Evolutionary conservation across 2,797 vertebrate species (phyloP).

Genomic region (Triplophysa yarkandensis): DNA sequence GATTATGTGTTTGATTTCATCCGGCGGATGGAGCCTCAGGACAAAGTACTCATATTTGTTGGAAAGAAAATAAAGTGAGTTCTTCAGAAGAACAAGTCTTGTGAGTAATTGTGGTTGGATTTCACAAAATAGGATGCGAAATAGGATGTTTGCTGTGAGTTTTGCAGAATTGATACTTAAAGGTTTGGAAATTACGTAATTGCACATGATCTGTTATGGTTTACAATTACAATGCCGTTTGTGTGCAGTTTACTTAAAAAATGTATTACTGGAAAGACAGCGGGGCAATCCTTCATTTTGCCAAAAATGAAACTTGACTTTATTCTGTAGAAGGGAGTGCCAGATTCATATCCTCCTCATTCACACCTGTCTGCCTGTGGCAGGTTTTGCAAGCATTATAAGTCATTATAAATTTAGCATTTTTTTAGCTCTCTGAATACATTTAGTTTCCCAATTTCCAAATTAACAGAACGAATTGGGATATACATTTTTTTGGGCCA

Average conservation of each 20-base stretch:
- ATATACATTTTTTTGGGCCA: no score
- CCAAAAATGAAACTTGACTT: conserved; percentile 23
- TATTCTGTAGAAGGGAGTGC: background rate
- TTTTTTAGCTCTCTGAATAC: no score
- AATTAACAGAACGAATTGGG: no score
- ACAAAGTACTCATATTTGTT: conserved; percentile 95
- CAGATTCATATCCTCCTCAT: background rate
- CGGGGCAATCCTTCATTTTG: background rate
- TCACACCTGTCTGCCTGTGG: background rate
- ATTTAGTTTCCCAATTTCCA: no score
- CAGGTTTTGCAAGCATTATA: no score
- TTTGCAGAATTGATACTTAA: background rate
- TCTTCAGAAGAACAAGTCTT: background rate
- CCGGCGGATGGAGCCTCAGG: conserved; percentile 81
- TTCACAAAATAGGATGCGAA: background rate
- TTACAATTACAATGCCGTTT: background rate
- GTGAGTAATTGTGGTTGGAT: background rate
- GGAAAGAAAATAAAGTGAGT: conserved; percentile 89
- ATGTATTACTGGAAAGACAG: background rate
- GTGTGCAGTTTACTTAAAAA: background rate
- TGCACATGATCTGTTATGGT: background rate
- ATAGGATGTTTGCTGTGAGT: background rate
- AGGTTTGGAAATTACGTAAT: background rate
- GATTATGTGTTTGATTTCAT: conserved; percentile 83
- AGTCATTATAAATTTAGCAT: no score